A percentile compares a stretch with the other conserved stretches of the same genome.
phyloP scores from a whole-genome alignment of 2,113 vertebrate species.

The Eulacestoma nigropectus region DNA sequence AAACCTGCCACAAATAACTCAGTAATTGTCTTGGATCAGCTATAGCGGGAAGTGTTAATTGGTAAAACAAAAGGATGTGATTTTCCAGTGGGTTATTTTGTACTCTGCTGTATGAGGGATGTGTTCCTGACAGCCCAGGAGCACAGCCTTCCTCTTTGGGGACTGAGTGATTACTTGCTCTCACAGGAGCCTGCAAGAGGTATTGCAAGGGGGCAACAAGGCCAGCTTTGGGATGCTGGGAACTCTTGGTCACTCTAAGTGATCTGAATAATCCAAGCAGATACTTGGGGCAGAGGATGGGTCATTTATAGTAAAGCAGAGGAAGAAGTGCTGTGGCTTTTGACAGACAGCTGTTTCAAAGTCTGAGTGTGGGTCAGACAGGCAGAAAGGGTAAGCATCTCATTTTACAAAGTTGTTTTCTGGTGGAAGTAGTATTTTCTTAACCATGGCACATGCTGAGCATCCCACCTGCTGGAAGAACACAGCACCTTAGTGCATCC shows the following conservation, averaged over 20 bases:
- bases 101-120: background rate
- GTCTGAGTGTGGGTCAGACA: background rate
- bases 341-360: background rate
- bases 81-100: background rate
- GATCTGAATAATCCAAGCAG: background rate
- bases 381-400: background rate
- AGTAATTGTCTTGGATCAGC: background rate
- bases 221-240: background rate
- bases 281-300: background rate
- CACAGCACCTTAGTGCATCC: background rate
- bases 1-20: background rate
- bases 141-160: background rate
- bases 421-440: background rate
- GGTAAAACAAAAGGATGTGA: background rate
- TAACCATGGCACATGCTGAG: accelerated
- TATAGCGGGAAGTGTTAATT: background rate
- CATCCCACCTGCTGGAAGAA: background rate
- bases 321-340: background rate
- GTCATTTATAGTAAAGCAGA: background rate
- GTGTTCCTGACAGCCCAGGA: background rate
- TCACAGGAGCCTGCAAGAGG: background rate
- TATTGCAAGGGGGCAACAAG: background rate
- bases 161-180: background rate
- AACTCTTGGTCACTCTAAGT: background rate
- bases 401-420: background rate